phyloP scores from a whole-genome alignment of 2,888 invertebrate genomes.

The Galerucella calmariensis region DNA sequence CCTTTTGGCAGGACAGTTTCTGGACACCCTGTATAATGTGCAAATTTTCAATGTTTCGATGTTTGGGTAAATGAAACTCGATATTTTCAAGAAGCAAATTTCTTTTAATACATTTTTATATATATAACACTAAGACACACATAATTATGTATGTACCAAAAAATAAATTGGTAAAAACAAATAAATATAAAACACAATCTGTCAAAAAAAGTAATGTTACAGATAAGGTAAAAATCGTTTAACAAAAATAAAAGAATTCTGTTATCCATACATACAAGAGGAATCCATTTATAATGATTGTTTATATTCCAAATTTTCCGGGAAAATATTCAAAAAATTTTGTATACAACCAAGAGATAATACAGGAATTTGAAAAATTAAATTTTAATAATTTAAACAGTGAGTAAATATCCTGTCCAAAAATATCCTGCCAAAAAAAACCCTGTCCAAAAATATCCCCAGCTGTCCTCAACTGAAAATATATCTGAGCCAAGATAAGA shows the following conservation, averaged over 20 bases:
- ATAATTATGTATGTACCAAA: conserved; percentile 20
- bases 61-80: conserved; percentile 21
- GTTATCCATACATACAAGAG: neutral
- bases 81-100: conserved; percentile 22
- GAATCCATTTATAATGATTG: neutral
- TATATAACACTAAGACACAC: conserved; percentile 31
- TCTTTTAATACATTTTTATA: conserved; percentile 30
- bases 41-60: too few species aligned
- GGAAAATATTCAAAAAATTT: too few species aligned
- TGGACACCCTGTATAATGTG: too few species aligned
- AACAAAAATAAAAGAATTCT: neutral
- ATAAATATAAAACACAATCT: conserved; percentile 11
- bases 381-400: too few species aligned
- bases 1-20: too few species aligned
- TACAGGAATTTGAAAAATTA: too few species aligned
- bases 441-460: too few species aligned
- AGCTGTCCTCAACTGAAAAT: too few species aligned
- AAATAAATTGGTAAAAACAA: conserved; percentile 27
- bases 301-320: neutral
- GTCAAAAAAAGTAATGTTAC: neutral
- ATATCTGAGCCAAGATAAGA: too few species aligned
- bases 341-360: too few species aligned
- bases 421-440: too few species aligned
- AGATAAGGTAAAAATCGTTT: neutral
- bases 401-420: too few species aligned